phyloP scores from a whole-genome alignment of 2,113 vertebrate species.

The Connochaetes taurinus region DNA sequence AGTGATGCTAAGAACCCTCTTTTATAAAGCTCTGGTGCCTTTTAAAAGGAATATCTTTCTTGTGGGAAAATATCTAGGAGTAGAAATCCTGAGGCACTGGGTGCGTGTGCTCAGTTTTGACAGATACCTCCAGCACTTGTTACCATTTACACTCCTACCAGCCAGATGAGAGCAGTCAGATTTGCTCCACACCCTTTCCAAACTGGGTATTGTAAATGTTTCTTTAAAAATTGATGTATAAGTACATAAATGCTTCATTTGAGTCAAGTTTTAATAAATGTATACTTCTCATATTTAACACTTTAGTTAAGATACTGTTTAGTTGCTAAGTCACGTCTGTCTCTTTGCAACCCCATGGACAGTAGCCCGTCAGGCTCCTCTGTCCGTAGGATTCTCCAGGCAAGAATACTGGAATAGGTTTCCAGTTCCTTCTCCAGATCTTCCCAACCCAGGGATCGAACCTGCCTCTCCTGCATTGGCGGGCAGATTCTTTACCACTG shows the following conservation, averaged over 20 bases:
- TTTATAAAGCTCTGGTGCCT: background rate
- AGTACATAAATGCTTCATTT: background rate
- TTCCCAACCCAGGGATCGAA: background rate
- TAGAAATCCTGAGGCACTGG: background rate
- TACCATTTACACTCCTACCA: background rate
- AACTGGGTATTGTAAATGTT: background rate
- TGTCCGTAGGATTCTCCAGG: background rate
- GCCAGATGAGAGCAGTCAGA: background rate
- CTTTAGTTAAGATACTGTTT: background rate
- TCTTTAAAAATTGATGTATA: background rate
- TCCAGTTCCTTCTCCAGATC: background rate
- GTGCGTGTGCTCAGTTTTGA: background rate
- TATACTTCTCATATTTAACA: background rate
- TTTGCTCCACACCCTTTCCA: background rate
- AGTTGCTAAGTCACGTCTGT: background rate
- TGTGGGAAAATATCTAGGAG: background rate
- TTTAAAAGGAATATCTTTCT: background rate
- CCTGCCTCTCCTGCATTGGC: background rate
- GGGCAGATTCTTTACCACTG: background rate
- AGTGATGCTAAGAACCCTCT: background rate
- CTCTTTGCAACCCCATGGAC: background rate
- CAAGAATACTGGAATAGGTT: background rate
- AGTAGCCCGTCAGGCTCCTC: background rate
- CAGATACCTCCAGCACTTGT: background rate
- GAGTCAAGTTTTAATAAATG: background rate